Evolutionary conservation across 2,113 vertebrate genomes (phyloP).

Genomic region (Montifringilla adamsi): DNA sequence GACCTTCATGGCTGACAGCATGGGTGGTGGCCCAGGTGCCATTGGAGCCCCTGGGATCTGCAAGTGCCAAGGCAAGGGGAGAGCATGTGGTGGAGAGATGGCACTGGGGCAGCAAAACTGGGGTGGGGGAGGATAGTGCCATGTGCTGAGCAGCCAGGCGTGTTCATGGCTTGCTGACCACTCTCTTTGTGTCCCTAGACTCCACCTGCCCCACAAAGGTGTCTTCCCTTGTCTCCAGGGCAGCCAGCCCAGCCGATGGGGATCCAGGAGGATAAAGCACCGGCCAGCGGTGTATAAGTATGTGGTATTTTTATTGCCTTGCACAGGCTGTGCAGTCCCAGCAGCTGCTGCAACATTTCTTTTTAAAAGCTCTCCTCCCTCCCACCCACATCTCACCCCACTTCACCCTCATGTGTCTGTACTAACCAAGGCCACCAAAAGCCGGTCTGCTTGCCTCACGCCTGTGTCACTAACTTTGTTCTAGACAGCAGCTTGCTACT

Average conservation of each 20-base stretch:
- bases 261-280: conserved; percentile 70
- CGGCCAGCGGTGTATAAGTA: conserved; percentile 69
- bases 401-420: neutral
- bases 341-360: neutral
- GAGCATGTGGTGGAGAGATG: neutral
- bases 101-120: neutral
- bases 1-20: neutral
- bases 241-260: conserved; percentile 41
- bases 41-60: neutral
- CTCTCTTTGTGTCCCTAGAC: conserved; percentile 68
- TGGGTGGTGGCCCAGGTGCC: fast-evolving
- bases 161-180: conserved; percentile 33
- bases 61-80: neutral
- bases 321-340: conserved; percentile 30
- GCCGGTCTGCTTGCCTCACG: neutral
- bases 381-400: neutral
- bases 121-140: neutral
- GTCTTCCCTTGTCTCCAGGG: conserved; percentile 58
- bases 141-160: neutral
- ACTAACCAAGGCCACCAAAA: neutral
- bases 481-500: neutral
- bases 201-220: conserved; percentile 64
- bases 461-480: conserved; percentile 4
- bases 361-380: conserved; percentile 19
- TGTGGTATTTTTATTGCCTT: conserved; percentile 57